Evolutionary conservation across 2,113 vertebrate species (phyloP), one percentile per base, ranked within the genome.

Genomic region (Nycticryphes semicollaris): DNA sequence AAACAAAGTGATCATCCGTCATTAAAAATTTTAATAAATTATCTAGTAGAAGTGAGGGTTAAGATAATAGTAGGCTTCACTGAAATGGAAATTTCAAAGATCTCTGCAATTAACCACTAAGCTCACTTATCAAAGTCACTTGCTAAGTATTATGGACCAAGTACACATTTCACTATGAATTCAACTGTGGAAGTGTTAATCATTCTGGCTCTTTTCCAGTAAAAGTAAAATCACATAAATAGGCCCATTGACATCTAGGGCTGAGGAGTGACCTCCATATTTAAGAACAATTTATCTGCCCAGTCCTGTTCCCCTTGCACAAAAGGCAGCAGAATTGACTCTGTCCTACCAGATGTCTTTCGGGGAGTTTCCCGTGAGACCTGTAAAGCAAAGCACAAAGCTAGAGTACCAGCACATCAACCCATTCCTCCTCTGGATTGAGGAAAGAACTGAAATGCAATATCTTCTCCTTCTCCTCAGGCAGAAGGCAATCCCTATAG

Each of bases 61-160:
- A 60, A 41, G 18, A n/a, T 35, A 62, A 63, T 7, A 82, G 12
- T 31, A 91, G 3, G 11, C 53, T 67, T 67, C 15, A 78, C 12
- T 89, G 56, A 81, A 91, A 89, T 25, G 5, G 12, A 70, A 80
- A 85, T 90, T 85, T 85, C 54, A 86, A 59, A 83, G 22, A 54
- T 23, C 5, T 88, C 25, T 83, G n/a, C 45, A 91, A 57, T 80
- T 83, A 69, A 85, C 19, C 6, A 30, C 30, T 85, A 39, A 84
- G 15, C 6, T 80, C 37, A 81, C 19, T 59, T 77, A 31, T 73
- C 43, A 68, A 67, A 92, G 31, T 72, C 53, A 57, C 37, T 85
- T 4, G 3, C 9, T 47, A 41, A 30, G 20, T 66, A 73, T 47
- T 83, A 39, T 2, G 84, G 70, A 73, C 20, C 23, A 48, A 89